Conservation (phyloP, 2,888 invertebrate species). For the Dryocosmus kuriphilus region DNA sequence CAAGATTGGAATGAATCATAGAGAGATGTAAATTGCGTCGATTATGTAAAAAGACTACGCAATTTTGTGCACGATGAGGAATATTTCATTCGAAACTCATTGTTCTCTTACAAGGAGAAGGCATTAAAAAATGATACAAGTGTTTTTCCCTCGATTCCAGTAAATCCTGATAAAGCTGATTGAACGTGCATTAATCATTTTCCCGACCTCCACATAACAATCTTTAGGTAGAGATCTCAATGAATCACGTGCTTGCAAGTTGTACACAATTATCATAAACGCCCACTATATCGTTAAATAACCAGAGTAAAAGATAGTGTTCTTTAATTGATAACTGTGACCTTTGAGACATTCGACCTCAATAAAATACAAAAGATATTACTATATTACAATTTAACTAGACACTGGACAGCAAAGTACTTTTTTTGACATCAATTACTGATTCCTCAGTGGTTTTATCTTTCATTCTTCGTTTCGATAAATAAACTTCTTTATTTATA, state of each 20-base stretch:
- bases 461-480: neutral
- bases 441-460: too few relatives aligned
- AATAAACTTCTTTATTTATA: neutral
- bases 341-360: neutral
- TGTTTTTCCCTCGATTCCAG: neutral
- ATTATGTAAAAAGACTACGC: neutral
- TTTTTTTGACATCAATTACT: neutral
- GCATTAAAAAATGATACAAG: neutral
- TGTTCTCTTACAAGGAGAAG: neutral
- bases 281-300: slow-evolving; percentile 9
- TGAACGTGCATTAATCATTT: slow-evolving; percentile 27
- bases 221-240: neutral
- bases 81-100: neutral
- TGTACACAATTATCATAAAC: slow-evolving; percentile 4
- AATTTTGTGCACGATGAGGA: neutral
- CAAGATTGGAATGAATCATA: neutral
- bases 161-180: neutral
- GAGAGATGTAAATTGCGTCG: neutral
- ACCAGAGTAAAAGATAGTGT: slow-evolving; percentile 2
- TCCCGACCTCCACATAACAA: slow-evolving; percentile 15
- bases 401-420: neutral
- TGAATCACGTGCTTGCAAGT: slow-evolving; percentile 1
- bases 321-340: slow-evolving; percentile 14
- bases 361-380: neutral
- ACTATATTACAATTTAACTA: neutral